Conservation (phyloP, 2,888 invertebrate genomes). For the Sisyra terminalis region DNA sequence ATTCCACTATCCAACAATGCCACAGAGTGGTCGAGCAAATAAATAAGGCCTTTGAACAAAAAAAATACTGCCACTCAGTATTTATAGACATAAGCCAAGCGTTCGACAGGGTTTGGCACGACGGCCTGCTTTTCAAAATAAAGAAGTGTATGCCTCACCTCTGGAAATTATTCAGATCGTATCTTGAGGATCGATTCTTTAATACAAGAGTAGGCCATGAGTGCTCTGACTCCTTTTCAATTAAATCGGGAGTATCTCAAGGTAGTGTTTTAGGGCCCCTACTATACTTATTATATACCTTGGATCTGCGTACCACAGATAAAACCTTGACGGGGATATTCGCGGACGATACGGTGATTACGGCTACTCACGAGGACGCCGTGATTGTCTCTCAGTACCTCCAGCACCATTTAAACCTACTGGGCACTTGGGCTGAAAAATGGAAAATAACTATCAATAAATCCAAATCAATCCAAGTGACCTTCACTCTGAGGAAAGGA, state of each 20-base stretch:
- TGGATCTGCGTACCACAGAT: constrained; percentile 8
- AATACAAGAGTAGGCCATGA: constrained; percentile 7
- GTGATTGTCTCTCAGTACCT: too few species aligned
- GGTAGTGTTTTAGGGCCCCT: constrained; percentile 14
- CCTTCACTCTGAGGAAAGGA: too few species aligned
- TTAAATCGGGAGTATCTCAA: constrained; percentile 14
- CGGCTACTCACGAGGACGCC: too few species aligned
- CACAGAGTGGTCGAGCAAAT: constrained; percentile 12
- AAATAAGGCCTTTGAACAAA: constrained; percentile 10
- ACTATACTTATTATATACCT: constrained; percentile 12
- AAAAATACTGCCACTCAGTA: constrained; percentile 13
- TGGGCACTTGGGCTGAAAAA: too few species aligned
- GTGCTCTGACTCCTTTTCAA: constrained; percentile 9
- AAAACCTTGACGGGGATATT: too few species aligned
- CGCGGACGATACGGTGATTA: too few species aligned
- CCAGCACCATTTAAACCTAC: too few species aligned
- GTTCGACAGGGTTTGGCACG: constrained; percentile 10
- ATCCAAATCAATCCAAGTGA: too few species aligned
- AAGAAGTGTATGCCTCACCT: constrained; percentile 10
- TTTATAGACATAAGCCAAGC: constrained; percentile 13
- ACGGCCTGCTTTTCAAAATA: constrained; percentile 12
- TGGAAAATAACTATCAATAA: too few species aligned
- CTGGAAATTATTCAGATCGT: constrained; percentile 12
- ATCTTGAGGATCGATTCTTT: constrained; percentile 10
- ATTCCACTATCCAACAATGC: constrained; percentile 12